phyloP scores from a whole-genome alignment of 2,888 invertebrate genomes.

The Osmoderma eremita region DNA sequence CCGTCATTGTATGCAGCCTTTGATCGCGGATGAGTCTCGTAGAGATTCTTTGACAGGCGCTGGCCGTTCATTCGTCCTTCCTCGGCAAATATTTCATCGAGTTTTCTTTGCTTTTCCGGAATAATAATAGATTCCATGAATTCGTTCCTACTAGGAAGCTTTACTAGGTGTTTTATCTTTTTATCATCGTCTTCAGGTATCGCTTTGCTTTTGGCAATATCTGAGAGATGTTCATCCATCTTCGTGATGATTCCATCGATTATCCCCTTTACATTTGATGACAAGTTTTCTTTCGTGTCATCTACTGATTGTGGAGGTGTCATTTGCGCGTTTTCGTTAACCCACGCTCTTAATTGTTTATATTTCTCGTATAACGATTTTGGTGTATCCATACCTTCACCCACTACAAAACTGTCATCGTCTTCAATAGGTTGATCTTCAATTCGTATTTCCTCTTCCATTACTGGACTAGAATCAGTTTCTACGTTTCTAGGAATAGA shows the following conservation, averaged over 20 bases:
- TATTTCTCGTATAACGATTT: slow-evolving; percentile 41
- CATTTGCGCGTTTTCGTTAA: slow-evolving; percentile 28
- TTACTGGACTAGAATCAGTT: too few relatives aligned
- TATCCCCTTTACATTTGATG: slow-evolving; percentile 42
- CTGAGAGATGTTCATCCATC: too few relatives aligned
- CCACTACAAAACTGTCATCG: too few relatives aligned
- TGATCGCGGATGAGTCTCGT: slow-evolving; percentile 30
- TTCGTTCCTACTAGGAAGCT: slow-evolving; percentile 23
- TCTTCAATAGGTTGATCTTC: too few relatives aligned
- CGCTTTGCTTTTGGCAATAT: too few relatives aligned
- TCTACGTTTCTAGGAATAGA: too few relatives aligned
- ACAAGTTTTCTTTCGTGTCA: slow-evolving; percentile 20
- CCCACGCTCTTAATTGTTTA: slow-evolving; percentile 43
- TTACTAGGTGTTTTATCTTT: slow-evolving; percentile 32
- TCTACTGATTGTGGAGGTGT: neutral
- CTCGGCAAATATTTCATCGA: slow-evolving; percentile 18
- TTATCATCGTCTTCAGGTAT: slow-evolving; percentile 30
- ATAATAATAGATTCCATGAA: slow-evolving; percentile 33
- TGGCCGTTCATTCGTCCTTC: neutral
- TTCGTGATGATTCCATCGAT: slow-evolving; percentile 34
- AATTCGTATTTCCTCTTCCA: too few relatives aligned
- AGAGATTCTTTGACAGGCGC: slow-evolving; percentile 13
- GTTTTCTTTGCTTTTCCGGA: slow-evolving; percentile 19
- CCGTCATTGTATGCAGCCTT: slow-evolving; percentile 22
- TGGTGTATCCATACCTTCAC: too few relatives aligned